A percentile compares a stretch with the other conserved stretches of the same genome.
These are phyloP conservation scores for Adelges cooleyi DNA, from an alignment of 1,140 invertebrate genomes.

Conservation along the genomic window DNA sequence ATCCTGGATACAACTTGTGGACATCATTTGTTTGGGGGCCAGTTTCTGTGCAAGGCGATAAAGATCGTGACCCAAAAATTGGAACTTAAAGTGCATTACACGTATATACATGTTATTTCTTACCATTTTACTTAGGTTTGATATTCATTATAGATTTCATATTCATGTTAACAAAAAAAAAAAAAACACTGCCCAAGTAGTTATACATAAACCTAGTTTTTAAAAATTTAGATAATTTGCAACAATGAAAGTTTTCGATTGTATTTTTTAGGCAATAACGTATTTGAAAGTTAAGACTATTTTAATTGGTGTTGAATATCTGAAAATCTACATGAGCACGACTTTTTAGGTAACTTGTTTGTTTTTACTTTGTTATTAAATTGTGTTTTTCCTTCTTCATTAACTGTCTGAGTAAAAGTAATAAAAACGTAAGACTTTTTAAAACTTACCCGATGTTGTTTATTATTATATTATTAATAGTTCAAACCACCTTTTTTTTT, in stretches of 20 bases:
- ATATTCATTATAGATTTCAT: no score
- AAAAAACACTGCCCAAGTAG: constrained; percentile 12
- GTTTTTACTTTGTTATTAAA: constrained; percentile 10
- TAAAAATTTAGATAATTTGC: constrained; percentile 2
- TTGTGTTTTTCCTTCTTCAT: background rate
- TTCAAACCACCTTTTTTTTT: no score
- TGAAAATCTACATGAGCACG: constrained; percentile 1
- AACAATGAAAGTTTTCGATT: background rate
- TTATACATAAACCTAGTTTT: constrained; percentile 1
- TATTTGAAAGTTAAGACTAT: constrained; percentile 1
- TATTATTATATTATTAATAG: no score
- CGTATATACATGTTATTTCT: no score
- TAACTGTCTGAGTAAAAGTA: background rate
- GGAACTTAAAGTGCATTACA: no score
- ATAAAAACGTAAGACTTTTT: background rate
- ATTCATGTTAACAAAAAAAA: no score
- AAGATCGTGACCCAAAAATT: background rate
- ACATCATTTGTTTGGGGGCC: constrained; percentile 15
- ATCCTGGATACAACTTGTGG: constrained; percentile 13
- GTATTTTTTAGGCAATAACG: constrained; percentile 13
- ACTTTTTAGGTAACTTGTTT: constrained; percentile 14
- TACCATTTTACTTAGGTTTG: no score
- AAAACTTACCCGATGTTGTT: no score
- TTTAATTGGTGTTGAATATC: constrained; percentile 6
- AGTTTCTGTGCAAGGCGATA: constrained; percentile 3